A percentile compares a stretch with the other conserved stretches of the same genome.
Conservation (phyloP, 2,113 vertebrate genomes). For the Oncorhynchus keta region DNA sequence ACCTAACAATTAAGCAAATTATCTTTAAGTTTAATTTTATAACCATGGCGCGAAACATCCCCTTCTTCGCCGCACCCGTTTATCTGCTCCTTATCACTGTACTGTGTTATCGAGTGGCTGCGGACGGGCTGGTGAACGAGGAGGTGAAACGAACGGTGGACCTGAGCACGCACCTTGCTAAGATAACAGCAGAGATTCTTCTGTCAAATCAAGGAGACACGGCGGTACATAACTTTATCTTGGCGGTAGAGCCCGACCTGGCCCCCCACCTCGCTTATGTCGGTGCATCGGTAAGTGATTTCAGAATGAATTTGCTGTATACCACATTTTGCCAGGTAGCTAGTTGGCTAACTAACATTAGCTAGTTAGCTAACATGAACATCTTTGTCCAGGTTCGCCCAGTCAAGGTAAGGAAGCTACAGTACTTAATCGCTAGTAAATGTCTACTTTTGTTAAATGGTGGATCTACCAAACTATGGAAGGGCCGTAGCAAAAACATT, state of each 20-base stretch:
- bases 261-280: constrained; percentile 84
- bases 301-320: not conserved
- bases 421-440: not conserved
- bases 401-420: not conserved
- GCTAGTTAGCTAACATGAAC: not conserved
- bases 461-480: no score
- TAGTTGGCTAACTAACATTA: constrained; percentile 5
- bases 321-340: no score
- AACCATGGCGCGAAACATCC: constrained; percentile 34
- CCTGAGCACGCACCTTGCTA: constrained; percentile 89
- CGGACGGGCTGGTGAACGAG: constrained; percentile 81
- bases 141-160: constrained; percentile 91
- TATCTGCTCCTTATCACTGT: constrained; percentile 58
- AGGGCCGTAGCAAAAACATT: not conserved
- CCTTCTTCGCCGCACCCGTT: not conserved
- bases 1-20: not conserved
- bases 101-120: constrained; percentile 45
- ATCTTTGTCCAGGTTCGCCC: not conserved
- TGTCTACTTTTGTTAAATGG: no score
- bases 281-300: constrained; percentile 83
- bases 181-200: constrained; percentile 85
- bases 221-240: constrained; percentile 74
- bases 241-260: constrained; percentile 86
- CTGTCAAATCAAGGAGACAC: constrained; percentile 77
- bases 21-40: not conserved